Conservation (phyloP, 2,113 vertebrate species). For the Pica pica region DNA sequence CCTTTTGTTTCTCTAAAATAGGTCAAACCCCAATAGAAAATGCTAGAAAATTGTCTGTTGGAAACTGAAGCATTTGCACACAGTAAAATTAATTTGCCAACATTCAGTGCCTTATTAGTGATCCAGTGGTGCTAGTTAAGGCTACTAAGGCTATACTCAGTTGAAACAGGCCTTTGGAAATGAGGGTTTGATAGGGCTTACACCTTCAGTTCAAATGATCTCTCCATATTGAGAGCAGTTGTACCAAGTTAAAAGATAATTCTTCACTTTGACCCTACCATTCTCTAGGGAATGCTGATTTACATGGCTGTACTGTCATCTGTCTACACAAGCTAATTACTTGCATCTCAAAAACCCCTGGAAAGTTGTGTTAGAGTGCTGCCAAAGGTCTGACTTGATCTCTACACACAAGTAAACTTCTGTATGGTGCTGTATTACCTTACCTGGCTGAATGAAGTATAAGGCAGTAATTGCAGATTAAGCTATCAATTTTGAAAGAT, state of each 20-base stretch:
- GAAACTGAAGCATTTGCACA: background rate
- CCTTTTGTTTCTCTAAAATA: background rate
- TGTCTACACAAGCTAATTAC: background rate
- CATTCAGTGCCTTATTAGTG: background rate
- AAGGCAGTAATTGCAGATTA: background rate
- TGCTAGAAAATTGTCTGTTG: background rate
- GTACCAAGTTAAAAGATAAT: background rate
- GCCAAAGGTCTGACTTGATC: background rate
- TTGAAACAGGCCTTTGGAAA: background rate
- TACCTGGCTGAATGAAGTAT: background rate
- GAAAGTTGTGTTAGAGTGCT: background rate
- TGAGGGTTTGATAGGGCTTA: background rate
- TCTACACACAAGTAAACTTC: background rate
- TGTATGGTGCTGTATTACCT: background rate
- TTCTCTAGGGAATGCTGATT: background rate
- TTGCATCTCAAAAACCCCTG: background rate
- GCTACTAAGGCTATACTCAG: background rate
- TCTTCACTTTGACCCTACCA: background rate
- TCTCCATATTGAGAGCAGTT: background rate
- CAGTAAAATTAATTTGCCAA: background rate
- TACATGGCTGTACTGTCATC: background rate
- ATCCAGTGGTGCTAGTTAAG: background rate
- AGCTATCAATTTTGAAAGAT: background rate
- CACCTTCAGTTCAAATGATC: background rate
- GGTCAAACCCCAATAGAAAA: background rate